Conservation (phyloP, 2,888 invertebrate genomes). For the Cheilosia urbana region DNA sequence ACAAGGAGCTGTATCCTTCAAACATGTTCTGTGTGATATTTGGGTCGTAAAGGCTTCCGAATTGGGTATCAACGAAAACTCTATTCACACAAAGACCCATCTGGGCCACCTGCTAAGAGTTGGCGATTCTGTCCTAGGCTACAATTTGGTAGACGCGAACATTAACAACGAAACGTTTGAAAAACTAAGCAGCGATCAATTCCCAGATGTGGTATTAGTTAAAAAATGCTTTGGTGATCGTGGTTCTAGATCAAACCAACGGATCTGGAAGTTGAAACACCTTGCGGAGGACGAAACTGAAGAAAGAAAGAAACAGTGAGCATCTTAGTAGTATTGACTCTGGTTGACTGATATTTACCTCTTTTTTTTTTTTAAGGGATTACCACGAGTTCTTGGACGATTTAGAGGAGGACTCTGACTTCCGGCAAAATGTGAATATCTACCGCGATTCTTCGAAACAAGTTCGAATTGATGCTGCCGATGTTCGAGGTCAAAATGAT, state of each 20-base stretch:
- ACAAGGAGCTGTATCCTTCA: constrained; percentile 93
- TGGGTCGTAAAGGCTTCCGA: constrained; percentile 96
- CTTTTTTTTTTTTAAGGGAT: constrained; percentile 86
- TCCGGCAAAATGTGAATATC: constrained; percentile 96
- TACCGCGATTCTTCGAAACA: constrained; percentile 87
- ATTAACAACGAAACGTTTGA: constrained; percentile 96
- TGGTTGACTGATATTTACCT: constrained; percentile 16
- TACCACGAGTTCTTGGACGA: constrained; percentile 98
- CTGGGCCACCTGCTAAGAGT: constrained; percentile 96
- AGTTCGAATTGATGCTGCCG: constrained; percentile 85
- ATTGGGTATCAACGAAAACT: constrained; percentile 91
- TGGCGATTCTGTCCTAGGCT: constrained; percentile 97
- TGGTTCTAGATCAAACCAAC: constrained; percentile 88
- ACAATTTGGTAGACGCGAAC: constrained; percentile 94
- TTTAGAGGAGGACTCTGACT: constrained; percentile 95
- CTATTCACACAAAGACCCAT: constrained; percentile 95
- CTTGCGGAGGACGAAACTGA: constrained; percentile 89
- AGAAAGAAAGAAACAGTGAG: constrained; percentile 87
- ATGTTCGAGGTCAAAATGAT: constrained; percentile 89
- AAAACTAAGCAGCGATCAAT: constrained; percentile 87
- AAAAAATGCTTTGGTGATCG: constrained; percentile 94
- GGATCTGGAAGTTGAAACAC: constrained; percentile 96
- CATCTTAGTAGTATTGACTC: constrained; percentile 44
- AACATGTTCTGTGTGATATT: constrained; percentile 95
- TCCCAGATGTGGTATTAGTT: constrained; percentile 97